Evolutionary conservation across 2,113 vertebrate species (phyloP).

Genomic region (Mormyrus lacerda): DNA sequence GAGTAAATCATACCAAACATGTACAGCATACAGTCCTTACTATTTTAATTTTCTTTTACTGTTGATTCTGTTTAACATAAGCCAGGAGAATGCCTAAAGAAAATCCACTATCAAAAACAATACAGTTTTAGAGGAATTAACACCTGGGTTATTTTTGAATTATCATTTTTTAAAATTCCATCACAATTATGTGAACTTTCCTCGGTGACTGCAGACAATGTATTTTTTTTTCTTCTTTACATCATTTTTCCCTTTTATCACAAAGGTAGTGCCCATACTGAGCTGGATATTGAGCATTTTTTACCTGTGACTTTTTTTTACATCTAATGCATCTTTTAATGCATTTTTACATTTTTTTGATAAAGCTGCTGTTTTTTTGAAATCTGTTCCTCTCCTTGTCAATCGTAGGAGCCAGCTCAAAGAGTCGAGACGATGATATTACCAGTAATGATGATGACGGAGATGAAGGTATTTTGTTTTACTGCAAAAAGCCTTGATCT

Average conservation of each 20-base stretch:
- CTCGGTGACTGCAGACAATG: neutral
- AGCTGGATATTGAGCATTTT: neutral
- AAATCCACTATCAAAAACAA: neutral
- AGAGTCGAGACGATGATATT: constrained; percentile 80
- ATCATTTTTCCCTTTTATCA: neutral
- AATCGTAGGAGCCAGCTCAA: constrained; percentile 80
- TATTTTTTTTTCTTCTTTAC: neutral
- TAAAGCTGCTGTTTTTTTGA: constrained; percentile 53
- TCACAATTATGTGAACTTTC: neutral
- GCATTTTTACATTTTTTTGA: constrained; percentile 46
- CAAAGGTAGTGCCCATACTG: neutral
- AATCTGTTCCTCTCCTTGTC: constrained; percentile 67
- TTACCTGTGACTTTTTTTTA: neutral
- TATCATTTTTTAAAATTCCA: neutral
- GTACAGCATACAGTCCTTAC: neutral
- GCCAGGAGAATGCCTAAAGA: no score
- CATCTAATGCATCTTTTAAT: constrained; percentile 1
- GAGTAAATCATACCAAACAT: neutral
- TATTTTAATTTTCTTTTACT: neutral
- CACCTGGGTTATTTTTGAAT: neutral
- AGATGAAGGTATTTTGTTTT: constrained; percentile 84
- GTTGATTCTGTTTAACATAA: neutral
- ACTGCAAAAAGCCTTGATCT: constrained; percentile 52
- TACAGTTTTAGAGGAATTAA: neutral
- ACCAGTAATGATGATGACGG: constrained; percentile 79